Conservation (phyloP, 2,113 vertebrate species). For the Oophaga pumilio region DNA sequence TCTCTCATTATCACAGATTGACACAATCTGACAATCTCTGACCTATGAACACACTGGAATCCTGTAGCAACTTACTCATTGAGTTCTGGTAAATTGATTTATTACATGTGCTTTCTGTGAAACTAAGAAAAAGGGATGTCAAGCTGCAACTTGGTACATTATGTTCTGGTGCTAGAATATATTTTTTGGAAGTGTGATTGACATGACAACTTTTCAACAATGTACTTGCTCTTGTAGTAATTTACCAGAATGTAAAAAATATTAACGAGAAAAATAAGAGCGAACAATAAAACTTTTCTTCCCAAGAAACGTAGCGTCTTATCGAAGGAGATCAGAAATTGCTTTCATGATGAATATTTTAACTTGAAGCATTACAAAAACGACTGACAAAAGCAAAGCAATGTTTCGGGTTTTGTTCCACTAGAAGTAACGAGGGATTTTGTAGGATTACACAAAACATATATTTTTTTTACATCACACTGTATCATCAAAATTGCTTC, state of each 20-base stretch:
- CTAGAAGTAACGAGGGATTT: background rate
- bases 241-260: background rate
- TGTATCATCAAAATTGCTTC: slow-evolving; percentile 13
- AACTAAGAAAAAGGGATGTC: background rate
- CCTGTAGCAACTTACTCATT: slow-evolving; percentile 18
- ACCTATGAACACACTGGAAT: slow-evolving; percentile 4
- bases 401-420: background rate
- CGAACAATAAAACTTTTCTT: background rate
- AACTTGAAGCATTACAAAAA: background rate
- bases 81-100: slow-evolving; percentile 24
- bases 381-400: background rate
- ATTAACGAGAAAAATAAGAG: background rate
- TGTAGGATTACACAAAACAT: background rate
- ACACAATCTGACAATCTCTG: slow-evolving; percentile 25
- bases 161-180: background rate
- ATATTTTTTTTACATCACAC: slow-evolving; percentile 15
- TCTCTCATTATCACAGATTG: background rate
- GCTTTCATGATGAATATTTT: background rate
- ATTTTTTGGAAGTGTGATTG: background rate
- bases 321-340: background rate
- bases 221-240: background rate
- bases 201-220: background rate
- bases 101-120: slow-evolving; percentile 18
- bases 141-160: background rate
- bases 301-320: background rate